Evolutionary conservation across 2,797 vertebrate species (phyloP), one percentile per base, ranked within the genome.

Genomic region (Enteromius trimaculatus): DNA sequence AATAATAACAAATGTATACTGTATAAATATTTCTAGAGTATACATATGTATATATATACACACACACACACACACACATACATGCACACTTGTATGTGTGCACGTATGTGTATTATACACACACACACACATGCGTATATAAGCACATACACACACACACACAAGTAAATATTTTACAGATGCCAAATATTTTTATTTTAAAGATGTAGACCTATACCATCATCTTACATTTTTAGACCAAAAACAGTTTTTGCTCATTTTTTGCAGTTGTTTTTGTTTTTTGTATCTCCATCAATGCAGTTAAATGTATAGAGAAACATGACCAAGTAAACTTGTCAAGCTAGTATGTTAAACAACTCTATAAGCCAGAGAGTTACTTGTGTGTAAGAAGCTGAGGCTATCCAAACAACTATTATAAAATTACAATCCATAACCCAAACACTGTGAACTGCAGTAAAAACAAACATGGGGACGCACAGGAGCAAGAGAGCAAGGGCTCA

Each of bases 321-420:
- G n/a, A 39, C 49, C 26, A 64, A 34, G 75, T 83, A 62, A 77
- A 78, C 75, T 60, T 62, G 75, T 70, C 65, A 62, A 49, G 53
- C 39, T 70, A 37, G 44, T 34, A 60, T 23, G 6, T 31, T 80
- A 68, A 80, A 55, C 37, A 82, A 34, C 19, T 47, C 31, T 49
- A 13, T 66, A 44, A 49, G 58, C 68, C 53, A 47, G 76, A 77
- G 65, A 69, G 31, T 29, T 23, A 58, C 70, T 64, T 84, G 51
- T 72, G 77, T 69, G 70, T 62, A 89, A 90, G 58, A 69, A 79
- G 34, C 85, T 53, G 58, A 84, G 88, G 84, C 89, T 88, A 81
- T 90, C 90, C 91, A 94, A 93, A 92, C 90, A 94, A 75, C 84
- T 85, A 92, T 92, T 92, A 92, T 81, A 87, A 89, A 92, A 93